Base-by-base conservation (phyloP, 30 jellyfish, hydroid and myxozoan species). In the Catostylus mosaicus region DNA sequence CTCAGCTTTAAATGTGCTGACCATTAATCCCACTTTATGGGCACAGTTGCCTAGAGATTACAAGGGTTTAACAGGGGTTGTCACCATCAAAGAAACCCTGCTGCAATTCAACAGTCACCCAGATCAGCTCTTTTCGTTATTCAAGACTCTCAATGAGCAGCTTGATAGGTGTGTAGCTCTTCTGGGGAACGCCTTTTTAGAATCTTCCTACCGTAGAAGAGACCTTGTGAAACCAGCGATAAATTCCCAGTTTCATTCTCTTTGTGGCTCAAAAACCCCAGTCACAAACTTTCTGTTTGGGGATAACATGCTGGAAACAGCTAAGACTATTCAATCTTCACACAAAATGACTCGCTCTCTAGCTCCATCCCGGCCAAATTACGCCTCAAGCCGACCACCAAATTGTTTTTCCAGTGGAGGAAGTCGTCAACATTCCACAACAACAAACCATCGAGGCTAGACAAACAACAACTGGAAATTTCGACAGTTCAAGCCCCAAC, bases 191-290 rank as follows among this genome's bases (percentile, higher is more conserved):
- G 82, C 82, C 37, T 46, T 26, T 27, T 30, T 65, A 8, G 56
- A 65, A 31, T 19, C 77, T 1, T 31, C 54, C 2, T 65, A 19
- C 38, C 82, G 67, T 5, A 3, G 79, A 67, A 27, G 76, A 64
- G 76, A 64, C 48, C 29, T 32, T n/a, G 24, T 67, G 59, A 67
- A 67, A n/a, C 59, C 60, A 6, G 79, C 79, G 24, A 30, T 67
- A 5, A 33, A 67, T 18, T 60, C 59, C 11, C 56, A 27, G 18
- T 67, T 6, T 32, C 79, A 67, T 36, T 67, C 79, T 14, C 24
- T 67, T 30, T 67, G 79, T 36, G 59, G 60, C 32, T 22, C 59
- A 4, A 67, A 67, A 36, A 29, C 56, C 27, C 79, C 56, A n/a
- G 59, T 36, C 3, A 67, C 79, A n/a, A 67, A 67, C 12, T 67